phyloP scores from a whole-genome alignment of 92 coral and sea anemone genomes.

The Porites lobata region DNA sequence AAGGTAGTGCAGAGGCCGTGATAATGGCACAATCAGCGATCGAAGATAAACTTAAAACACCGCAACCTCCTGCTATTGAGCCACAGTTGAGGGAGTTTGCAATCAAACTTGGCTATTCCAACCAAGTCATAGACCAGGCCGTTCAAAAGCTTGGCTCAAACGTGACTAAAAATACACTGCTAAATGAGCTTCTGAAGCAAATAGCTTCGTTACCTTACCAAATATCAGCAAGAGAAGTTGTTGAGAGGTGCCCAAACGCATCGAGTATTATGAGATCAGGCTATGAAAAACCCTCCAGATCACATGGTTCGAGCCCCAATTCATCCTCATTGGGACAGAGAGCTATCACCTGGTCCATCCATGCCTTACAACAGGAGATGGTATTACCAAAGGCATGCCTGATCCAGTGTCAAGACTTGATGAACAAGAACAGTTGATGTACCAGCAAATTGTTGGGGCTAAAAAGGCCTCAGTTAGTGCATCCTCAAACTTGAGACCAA shows the following conservation, averaged over 20 bases:
- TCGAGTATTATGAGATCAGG: conserved; percentile 1
- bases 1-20: conserved; percentile 80
- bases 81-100: conserved; percentile 94
- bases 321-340: not conserved
- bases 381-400: not conserved
- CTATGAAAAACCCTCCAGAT: conserved; percentile 27
- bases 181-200: conserved; percentile 84
- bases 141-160: conserved; percentile 88
- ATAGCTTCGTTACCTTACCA: conserved; percentile 58
- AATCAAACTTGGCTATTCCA: conserved; percentile 89
- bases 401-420: too few species aligned
- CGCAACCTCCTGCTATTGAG: conserved; percentile 61
- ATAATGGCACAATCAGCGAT: conserved; percentile 77
- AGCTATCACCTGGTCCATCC: conserved; percentile 4
- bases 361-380: conserved; percentile 7
- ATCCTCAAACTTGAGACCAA: too few species aligned
- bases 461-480: too few species aligned
- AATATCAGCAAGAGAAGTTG: conserved; percentile 63
- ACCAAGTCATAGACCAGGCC: conserved; percentile 83
- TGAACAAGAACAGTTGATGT: too few species aligned
- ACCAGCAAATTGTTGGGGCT: too few species aligned
- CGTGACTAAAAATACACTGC: conserved; percentile 88
- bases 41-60: conserved; percentile 63
- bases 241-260: conserved; percentile 47
- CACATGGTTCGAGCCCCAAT: not conserved